Base-by-base conservation (phyloP, 1,140 invertebrate genomes). In the Leptonema lineaticorne region DNA sequence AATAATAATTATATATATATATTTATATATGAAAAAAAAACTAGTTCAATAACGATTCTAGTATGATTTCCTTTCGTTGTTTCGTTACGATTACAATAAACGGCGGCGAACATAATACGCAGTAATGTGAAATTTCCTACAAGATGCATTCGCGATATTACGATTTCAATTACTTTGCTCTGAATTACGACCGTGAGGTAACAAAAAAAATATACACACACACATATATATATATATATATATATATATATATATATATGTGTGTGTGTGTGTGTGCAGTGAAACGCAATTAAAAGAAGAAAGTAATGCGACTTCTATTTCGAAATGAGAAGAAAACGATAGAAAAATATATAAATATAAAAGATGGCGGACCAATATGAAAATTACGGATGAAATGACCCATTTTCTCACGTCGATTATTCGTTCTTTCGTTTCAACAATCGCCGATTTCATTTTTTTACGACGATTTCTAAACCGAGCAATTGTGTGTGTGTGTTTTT, bases 231-330 rank as follows among this genome's bases (percentile, higher is more conserved):
- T n/a, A n/a, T n/a, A n/a, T n/a, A n/a, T n/a, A n/a, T n/a, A n/a
- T n/a, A n/a, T n/a, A n/a, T n/a, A n/a, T n/a, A n/a, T n/a, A n/a
- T n/a, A n/a, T n/a, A n/a, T n/a, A n/a, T n/a, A n/a, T n/a, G n/a
- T n/a, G n/a, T n/a, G n/a, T n/a, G n/a, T n/a, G n/a, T n/a, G n/a
- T n/a, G n/a, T n/a, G 20, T 3, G 24, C 50, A 24, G 50, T 26
- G 50, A 53, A 53, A 53, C 27, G 50, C 50, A 53, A 53, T 53
- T 53, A 53, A 24, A 53, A 53, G n/a, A 53, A 53, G 50, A 53
- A 53, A 53, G 50, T 53, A 53, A 53, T n/a, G 50, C 50, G 50
- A 53, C 18, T 26, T 24, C 11, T n/a, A n/a, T 41, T 41, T 41
- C 37, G 37, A 41, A 9, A 14, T 16, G 37, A 41, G n/a, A n/a